Conservation (phyloP, 2,113 vertebrate genomes). For the Bos indicus region DNA sequence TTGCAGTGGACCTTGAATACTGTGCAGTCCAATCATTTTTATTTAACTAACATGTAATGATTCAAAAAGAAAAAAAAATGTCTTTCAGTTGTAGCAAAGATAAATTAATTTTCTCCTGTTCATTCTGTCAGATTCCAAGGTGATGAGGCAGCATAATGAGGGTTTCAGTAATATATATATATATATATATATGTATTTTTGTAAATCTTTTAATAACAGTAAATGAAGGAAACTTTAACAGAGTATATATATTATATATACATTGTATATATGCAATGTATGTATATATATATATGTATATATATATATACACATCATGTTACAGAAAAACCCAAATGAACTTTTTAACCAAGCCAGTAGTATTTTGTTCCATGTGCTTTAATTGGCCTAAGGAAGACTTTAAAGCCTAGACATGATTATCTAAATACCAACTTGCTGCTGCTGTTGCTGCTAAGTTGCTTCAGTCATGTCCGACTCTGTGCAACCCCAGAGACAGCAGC, state of each 20-base stretch:
- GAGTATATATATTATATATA: neutral
- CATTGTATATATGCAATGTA: neutral
- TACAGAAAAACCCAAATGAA: neutral
- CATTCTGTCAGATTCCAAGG: neutral
- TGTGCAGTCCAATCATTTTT: neutral
- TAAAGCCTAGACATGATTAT: neutral
- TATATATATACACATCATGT: neutral
- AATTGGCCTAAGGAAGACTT: neutral
- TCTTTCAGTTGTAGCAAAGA: neutral
- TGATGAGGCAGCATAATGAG: neutral
- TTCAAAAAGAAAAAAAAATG: neutral
- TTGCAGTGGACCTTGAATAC: neutral
- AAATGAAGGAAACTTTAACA: neutral
- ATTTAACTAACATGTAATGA: neutral
- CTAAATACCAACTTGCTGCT: neutral
- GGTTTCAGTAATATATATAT: neutral
- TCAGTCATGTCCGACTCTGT: no score
- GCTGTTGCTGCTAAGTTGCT: no score
- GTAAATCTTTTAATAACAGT: neutral
- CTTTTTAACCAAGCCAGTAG: neutral
- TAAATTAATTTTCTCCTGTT: neutral
- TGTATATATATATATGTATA: neutral
- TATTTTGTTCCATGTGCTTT: neutral
- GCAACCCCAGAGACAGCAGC: no score
- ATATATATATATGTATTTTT: neutral